Percentiles rank a stretch among this genome's conserved stretches.
phyloP scores from a whole-genome alignment of 2,113 vertebrate genomes.

The Cranoglanis bouderius region DNA sequence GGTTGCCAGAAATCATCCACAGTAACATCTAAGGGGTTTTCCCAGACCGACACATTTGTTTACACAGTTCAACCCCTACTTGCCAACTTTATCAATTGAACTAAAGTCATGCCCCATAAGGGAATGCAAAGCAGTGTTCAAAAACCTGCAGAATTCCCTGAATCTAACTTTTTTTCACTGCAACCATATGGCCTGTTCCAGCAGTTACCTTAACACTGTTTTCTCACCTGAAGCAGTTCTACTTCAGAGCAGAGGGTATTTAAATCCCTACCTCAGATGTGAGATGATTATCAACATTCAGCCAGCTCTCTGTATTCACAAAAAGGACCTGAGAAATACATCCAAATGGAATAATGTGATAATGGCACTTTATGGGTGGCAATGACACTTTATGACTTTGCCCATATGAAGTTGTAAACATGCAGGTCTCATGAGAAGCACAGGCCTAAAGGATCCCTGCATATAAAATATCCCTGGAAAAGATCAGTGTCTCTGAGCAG shows the following conservation, averaged over 20 bases:
- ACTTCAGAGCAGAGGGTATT: slow-evolving; percentile 23
- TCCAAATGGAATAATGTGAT: not conserved
- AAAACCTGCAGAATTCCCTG: slow-evolving; percentile 41
- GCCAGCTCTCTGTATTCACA: not conserved
- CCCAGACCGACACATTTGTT: slow-evolving; percentile 13
- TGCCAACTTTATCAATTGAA: slow-evolving; percentile 38
- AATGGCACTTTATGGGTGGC: slow-evolving; percentile 16
- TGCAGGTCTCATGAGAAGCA: slow-evolving; percentile 18
- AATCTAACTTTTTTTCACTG: slow-evolving; percentile 44
- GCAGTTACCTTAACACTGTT: slow-evolving; percentile 2
- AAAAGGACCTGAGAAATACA: slow-evolving; percentile 13
- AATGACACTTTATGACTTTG: slow-evolving; percentile 39
- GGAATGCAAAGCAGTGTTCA: slow-evolving; percentile 31
- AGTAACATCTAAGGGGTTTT: not conserved
- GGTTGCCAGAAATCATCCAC: not conserved
- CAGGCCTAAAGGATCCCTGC: slow-evolving; percentile 7
- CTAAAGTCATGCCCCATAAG: slow-evolving; percentile 22
- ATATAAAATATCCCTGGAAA: slow-evolving; percentile 42
- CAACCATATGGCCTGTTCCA: slow-evolving; percentile 46
- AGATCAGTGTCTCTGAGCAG: slow-evolving; percentile 41
- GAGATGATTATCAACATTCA: slow-evolving; percentile 35
- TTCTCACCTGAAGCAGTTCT: slow-evolving; percentile 37
- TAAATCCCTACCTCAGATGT: slow-evolving; percentile 22
- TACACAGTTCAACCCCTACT: slow-evolving; percentile 41
- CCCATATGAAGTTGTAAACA: slow-evolving; percentile 49